Evolutionary conservation across 2,888 invertebrate genomes (phyloP), one percentile per base, ranked within the genome.

Genomic region (Muscina levida): DNA sequence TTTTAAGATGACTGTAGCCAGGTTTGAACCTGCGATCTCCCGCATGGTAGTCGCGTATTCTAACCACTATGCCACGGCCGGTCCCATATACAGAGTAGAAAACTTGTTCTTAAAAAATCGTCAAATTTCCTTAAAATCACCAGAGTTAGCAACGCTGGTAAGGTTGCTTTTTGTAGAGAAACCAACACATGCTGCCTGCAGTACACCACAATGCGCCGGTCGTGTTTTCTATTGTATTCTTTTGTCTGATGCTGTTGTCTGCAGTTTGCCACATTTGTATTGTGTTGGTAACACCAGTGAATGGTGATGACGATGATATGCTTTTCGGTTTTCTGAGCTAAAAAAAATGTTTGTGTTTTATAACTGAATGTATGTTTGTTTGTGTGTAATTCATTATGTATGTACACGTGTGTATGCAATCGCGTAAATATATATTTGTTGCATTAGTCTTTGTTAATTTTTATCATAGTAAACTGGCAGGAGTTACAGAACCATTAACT

Each of bases 131-230:
- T n/a, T n/a, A 3, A 31, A 31, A 22, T 31, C 65, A 62, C 22
- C 31, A 1, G 2, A 13, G 48, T 75, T 31, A 8, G 8, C 31
- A 31, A 31, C 31, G 31, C 31, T 31, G 4, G 3, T 31, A 8
- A 3, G 31, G 31, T 3, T 31, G 31, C 8, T 31, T 65, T 56
- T 53, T n/a, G 56, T 22, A 57, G 75, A n/a, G n/a, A 3, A 31
- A 31, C 31, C 78, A 81, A 76, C 78, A 79, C 80, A 77, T 84
- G 84, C 82, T 72, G 26, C 62, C 19, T 57, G 31, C 8, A 62
- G 26, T n/a, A 26, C 24, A 31, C 19, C 19, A 17, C 11, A 44
- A 53, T 66, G 56, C 42, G 31, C 46, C 66, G 53, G 46, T 17
- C 51, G 44, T 56, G 51, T 72, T 48, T 53, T 59, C 70, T 67